Evolutionary conservation across 1,140 invertebrate genomes (phyloP), one percentile per base, ranked within the genome.

Genomic region (Ptiloglossa arizonensis): DNA sequence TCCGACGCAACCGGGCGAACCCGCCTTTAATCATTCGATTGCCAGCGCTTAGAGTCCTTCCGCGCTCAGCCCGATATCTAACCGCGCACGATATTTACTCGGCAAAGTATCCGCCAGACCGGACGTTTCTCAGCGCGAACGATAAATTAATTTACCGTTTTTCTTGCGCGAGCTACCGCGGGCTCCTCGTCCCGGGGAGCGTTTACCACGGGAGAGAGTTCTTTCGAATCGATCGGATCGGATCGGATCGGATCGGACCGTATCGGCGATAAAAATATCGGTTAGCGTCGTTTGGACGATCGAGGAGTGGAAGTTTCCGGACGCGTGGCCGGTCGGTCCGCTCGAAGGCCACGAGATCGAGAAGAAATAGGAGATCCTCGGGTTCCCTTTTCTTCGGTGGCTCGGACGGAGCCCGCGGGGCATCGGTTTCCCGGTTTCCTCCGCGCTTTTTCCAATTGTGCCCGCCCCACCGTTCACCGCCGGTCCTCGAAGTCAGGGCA

Each of bases 11-110:
- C 77, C 87, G 86, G 83, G 84, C 85, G 86, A 85, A 84, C 81
- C 57, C 76, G 86, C 88, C 91, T 92, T 91, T 92, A 92, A 92
- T 92, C 90, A 92, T 90, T 89, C 86, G 90, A 91, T 91, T 91
- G 90, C 88, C 83, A 62, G 67, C 66, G 87, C 87, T 90, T 85
- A 86, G 83, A 87, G 87, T 87, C 86, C 68, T 81, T 86, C 71
- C 81, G 69, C 52, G 29, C 48, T 56, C 54, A 41, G 52, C 60
- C 70, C 66, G 81, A 78, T 84, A 84, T 85, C 73, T 75, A 67
- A 35, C 73, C 59, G 71, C 63, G 50, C 48, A 35, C 73, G 50
- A 75, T 83, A 81, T 83, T 83, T 83, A 81, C 81, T 67, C 62
- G 73, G 68, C 80, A 80, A 41, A 75, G 35, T 41, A 69, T 73